Evolutionary conservation across 2,888 invertebrate species (phyloP).

Genomic region (Lacanobia oleracea): DNA sequence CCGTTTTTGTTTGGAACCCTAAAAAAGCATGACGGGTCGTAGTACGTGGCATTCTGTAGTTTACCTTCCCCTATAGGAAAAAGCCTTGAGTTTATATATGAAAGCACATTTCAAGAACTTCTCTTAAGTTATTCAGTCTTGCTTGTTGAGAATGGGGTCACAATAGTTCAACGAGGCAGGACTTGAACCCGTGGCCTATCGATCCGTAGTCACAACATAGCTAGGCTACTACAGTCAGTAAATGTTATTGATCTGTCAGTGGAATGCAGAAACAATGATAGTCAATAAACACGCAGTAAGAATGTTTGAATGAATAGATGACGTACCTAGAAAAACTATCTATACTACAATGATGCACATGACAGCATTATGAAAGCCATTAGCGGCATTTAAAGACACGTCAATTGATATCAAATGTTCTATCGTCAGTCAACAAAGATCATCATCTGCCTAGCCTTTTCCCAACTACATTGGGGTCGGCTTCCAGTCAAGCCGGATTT

Average conservation of each 20-base stretch:
- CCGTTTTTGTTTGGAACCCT: no score
- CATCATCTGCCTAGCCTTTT: no score
- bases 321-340: background rate
- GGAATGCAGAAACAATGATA: background rate
- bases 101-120: background rate
- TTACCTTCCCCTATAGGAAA: background rate
- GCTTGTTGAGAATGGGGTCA: constrained; percentile 17
- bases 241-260: constrained; percentile 15
- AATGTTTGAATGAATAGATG: background rate
- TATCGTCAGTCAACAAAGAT: no score
- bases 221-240: background rate
- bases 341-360: background rate
- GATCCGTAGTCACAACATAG: constrained; percentile 5
- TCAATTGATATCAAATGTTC: no score
- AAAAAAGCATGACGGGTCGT: background rate
- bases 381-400: background rate
- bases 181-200: constrained; percentile 28
- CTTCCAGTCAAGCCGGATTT: no score
- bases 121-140: constrained; percentile 1
- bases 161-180: constrained; percentile 14
- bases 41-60: background rate
- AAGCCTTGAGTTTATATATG: background rate
- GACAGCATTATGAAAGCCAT: no score
- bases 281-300: background rate
- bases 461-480: no score